These are phyloP conservation scores for Polylopha cassiicola DNA, from an alignment of 2,888 invertebrate species.

Conservation along the genomic window DNA sequence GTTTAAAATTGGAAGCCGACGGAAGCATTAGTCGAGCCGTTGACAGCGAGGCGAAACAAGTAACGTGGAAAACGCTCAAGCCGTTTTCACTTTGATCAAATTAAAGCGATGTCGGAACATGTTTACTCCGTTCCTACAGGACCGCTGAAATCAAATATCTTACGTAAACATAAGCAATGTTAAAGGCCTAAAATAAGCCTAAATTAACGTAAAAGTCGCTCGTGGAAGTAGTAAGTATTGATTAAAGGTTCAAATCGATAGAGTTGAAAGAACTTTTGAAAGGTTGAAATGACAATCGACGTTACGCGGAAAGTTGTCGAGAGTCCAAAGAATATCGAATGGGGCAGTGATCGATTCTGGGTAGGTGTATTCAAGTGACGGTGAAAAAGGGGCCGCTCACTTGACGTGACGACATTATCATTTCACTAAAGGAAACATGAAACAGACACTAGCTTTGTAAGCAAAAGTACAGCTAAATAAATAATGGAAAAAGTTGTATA, in stretches of 20 bases:
- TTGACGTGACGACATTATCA: conserved; percentile 2
- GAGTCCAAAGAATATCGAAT: conserved; percentile 23
- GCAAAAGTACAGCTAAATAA: no score
- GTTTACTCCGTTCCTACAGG: conserved; percentile 40
- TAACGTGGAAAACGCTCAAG: conserved; percentile 59
- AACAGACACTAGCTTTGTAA: no score
- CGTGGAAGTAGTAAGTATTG: conserved; percentile 12
- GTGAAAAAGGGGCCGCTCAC: conserved; percentile 11
- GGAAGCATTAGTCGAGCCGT: conserved; percentile 71
- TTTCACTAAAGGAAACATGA: conserved; percentile 9
- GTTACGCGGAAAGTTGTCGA: conserved; percentile 19
- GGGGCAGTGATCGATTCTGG: conserved; percentile 27
- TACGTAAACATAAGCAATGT: conserved; percentile 28
- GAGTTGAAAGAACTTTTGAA: conserved; percentile 21
- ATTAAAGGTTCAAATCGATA: conserved; percentile 16
- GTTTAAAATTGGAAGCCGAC: conserved; percentile 67
- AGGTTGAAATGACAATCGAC: conserved; percentile 23
- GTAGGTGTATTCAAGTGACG: conserved; percentile 19
- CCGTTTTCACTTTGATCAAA: conserved; percentile 70
- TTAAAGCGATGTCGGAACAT: conserved; percentile 59
- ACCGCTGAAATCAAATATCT: conserved; percentile 37
- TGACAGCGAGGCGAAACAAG: conserved; percentile 68
- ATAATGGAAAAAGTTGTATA: no score
- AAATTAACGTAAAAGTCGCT: conserved; percentile 13
- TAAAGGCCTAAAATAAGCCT: conserved; percentile 23